phyloP scores from a whole-genome alignment of 2,113 vertebrate species.

The Haplotaxodon microlepis region DNA sequence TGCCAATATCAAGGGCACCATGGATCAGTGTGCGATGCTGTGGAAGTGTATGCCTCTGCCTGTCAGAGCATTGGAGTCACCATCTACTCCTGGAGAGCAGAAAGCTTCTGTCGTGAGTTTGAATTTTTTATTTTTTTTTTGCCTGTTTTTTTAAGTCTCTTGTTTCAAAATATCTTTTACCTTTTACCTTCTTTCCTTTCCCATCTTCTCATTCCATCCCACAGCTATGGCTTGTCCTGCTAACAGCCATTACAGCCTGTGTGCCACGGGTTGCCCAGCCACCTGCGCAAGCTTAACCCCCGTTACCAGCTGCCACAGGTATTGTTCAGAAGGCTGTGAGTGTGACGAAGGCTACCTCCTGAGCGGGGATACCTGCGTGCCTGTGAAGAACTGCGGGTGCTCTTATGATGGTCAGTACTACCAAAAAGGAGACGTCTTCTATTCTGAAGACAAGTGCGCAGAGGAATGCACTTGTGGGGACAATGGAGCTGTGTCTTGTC shows the following conservation, averaged over 20 bases:
- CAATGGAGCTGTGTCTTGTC: conserved; percentile 47
- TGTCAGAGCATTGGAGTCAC: conserved; percentile 52
- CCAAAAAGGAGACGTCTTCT: conserved; percentile 57
- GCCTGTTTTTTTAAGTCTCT: not conserved
- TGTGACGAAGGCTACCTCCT: conserved; percentile 68
- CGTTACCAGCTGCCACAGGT: conserved; percentile 32
- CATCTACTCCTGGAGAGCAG: conserved; percentile 52
- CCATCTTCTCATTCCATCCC: not conserved
- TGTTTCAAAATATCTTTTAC: not conserved
- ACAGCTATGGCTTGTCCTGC: conserved; percentile 69
- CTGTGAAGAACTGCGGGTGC: conserved; percentile 74
- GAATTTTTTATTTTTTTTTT: not conserved
- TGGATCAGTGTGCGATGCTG: conserved; percentile 44
- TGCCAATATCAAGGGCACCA: conserved; percentile 48
- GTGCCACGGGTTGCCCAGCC: conserved; percentile 50
- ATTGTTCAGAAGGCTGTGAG: conserved; percentile 71
- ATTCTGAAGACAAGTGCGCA: conserved; percentile 34
- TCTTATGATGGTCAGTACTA: conserved; percentile 66
- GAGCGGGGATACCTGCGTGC: conserved; percentile 70
- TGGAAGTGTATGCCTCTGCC: conserved; percentile 41
- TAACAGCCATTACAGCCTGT: conserved; percentile 75
- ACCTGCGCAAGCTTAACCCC: conserved; percentile 56
- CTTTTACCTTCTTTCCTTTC: not conserved
- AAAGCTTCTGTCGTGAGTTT: conserved; percentile 63
- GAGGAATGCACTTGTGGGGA: conserved; percentile 59